A percentile compares a stretch with the other conserved stretches of the same genome.
These are phyloP conservation scores for Saccostrea echinata DNA, from an alignment of 1,140 invertebrate species.

Conservation along the genomic window DNA sequence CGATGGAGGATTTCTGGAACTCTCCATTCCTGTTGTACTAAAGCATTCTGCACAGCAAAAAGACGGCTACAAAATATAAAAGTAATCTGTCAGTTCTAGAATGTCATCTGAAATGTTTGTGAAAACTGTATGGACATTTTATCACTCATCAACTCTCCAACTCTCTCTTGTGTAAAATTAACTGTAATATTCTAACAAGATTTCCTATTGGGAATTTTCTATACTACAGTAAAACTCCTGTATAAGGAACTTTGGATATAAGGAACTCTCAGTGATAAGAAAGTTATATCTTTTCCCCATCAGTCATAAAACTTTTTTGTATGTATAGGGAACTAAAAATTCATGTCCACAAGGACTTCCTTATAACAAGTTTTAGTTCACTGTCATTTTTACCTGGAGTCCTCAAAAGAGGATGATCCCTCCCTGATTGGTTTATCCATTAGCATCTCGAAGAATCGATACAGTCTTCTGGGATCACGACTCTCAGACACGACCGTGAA, in stretches of 20 bases:
- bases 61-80: constrained; percentile 82
- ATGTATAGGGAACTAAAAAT: no score
- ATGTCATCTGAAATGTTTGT: not conserved
- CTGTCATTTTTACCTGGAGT: constrained; percentile 85
- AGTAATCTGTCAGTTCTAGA: not conserved
- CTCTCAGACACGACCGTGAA: constrained; percentile 82
- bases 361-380: no score
- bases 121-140: no score
- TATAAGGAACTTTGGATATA: no score
- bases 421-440: constrained; percentile 85
- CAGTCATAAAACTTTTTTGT: no score
- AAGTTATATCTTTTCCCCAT: no score
- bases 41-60: constrained; percentile 83
- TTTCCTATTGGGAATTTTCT: no score
- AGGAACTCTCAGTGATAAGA: no score
- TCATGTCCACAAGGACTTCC: no score
- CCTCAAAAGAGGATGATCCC: constrained; percentile 85
- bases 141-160: not conserved
- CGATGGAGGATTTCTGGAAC: constrained; percentile 84
- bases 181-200: not conserved
- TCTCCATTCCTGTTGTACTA: constrained; percentile 88
- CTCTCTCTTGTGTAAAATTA: not conserved
- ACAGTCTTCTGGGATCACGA: constrained; percentile 87
- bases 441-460: constrained; percentile 86
- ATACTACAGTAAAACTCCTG: no score